Evolutionary conservation across 1,140 invertebrate species (phyloP).

Genomic region (Artemia franciscana): DNA sequence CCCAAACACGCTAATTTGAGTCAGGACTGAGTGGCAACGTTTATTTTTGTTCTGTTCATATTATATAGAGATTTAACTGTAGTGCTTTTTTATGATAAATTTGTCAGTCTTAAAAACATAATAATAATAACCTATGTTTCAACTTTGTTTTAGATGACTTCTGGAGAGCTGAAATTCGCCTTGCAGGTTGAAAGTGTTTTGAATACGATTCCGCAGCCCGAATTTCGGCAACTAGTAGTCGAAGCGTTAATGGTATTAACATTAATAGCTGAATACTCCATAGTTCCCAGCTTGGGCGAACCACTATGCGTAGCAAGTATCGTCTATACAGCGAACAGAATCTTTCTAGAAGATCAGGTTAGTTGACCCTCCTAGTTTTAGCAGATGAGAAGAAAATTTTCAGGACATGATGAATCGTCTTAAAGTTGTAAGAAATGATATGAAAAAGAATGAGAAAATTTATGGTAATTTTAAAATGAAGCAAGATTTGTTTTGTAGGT

Average conservation of each 20-base stretch:
- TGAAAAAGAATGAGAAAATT: no score
- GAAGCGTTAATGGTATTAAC: slow-evolving; percentile 92
- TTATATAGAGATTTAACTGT: no score
- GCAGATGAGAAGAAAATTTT: no score
- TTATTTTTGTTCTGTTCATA: no score
- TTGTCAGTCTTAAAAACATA: background rate
- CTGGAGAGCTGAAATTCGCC: slow-evolving; percentile 94
- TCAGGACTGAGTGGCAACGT: no score
- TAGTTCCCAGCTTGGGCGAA: slow-evolving; percentile 44
- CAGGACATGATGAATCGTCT: no score
- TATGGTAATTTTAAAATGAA: no score
- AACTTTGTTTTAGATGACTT: slow-evolving; percentile 52
- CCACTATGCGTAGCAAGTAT: slow-evolving; percentile 77
- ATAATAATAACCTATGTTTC: background rate
- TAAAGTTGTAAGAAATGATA: no score
- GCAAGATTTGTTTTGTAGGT: no score
- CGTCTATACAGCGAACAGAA: slow-evolving; percentile 75
- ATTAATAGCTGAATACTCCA: slow-evolving; percentile 64
- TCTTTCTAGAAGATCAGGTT: slow-evolving; percentile 91
- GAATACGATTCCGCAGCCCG: slow-evolving; percentile 89
- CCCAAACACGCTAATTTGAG: no score
- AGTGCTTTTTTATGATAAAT: background rate
- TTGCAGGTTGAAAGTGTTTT: slow-evolving; percentile 90
- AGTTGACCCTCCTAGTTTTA: no score
- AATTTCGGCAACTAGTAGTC: slow-evolving; percentile 90